Percentiles rank a stretch among this genome's conserved stretches.
Conservation (phyloP, 2,797 vertebrate genomes). For the Enteromius mattozi region DNA sequence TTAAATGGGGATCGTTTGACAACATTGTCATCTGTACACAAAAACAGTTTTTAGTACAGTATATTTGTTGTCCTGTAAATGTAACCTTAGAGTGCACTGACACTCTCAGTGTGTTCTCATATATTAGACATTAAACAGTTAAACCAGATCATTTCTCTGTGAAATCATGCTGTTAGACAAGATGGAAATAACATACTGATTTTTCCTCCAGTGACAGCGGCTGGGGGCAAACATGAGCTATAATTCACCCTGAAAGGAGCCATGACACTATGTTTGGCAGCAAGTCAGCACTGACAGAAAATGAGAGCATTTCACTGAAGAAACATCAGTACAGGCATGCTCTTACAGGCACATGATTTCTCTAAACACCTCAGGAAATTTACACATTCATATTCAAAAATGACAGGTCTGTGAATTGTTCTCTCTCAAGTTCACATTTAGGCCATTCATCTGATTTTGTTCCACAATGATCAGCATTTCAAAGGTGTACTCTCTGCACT, state of each 20-base stretch:
- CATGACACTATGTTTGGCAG: conserved; percentile 12
- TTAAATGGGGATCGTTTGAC: neutral
- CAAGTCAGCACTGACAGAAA: conserved; percentile 39
- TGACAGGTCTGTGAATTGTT: conserved; percentile 24
- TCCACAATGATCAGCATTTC: conserved; percentile 1
- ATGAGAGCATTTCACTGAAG: conserved; percentile 18
- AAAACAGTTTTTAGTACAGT: neutral
- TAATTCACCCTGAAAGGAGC: conserved; percentile 32
- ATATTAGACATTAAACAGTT: conserved; percentile 20
- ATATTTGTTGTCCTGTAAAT: neutral
- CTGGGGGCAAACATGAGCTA: conserved; percentile 19
- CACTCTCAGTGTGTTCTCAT: neutral
- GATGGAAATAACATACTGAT: conserved; percentile 34
- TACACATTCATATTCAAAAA: conserved; percentile 35
- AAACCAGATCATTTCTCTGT: conserved; percentile 6
- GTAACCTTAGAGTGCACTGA: neutral
- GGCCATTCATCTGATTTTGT: conserved; percentile 5
- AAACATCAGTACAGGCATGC: conserved; percentile 19
- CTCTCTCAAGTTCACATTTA: conserved; percentile 5
- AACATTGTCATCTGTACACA: neutral
- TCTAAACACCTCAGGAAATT: conserved; percentile 31
- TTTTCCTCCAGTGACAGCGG: conserved; percentile 29
- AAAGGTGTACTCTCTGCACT: neutral
- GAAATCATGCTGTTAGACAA: conserved; percentile 40
- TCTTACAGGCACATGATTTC: conserved; percentile 29